Percentiles rank a stretch among this genome's conserved stretches.
These are phyloP conservation scores for Aplochiton taeniatus DNA, from an alignment of 2,797 vertebrate species.

Conservation along the genomic window DNA sequence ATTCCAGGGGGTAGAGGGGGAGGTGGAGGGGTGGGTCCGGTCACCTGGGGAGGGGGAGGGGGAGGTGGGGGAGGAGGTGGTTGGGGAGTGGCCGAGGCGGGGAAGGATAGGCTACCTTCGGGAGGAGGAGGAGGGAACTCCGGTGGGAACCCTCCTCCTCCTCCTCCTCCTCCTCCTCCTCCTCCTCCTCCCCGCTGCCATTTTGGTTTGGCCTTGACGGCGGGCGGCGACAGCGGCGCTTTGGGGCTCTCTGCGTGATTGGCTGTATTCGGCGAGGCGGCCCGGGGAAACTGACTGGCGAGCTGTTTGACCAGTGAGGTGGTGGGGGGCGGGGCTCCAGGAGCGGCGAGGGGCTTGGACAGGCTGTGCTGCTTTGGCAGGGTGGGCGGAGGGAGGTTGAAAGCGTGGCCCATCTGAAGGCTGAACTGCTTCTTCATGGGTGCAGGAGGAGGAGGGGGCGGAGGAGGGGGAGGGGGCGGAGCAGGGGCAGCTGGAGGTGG, in stretches of 20 bases:
- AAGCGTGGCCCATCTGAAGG: slow-evolving; percentile 63
- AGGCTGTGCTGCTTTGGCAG: slow-evolving; percentile 90
- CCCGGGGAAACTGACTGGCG: slow-evolving; percentile 87
- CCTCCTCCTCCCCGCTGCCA: slow-evolving; percentile 84
- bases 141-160: slow-evolving; percentile 70
- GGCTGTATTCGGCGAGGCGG: slow-evolving; percentile 53
- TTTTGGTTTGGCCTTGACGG: slow-evolving; percentile 92
- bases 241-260: slow-evolving; percentile 72
- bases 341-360: slow-evolving; percentile 62
- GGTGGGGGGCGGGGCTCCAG: slow-evolving; percentile 66
- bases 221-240: slow-evolving; percentile 86
- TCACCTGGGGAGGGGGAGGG: slow-evolving; percentile 76
- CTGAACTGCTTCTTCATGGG: slow-evolving; percentile 81
- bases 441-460: slow-evolving; percentile 72
- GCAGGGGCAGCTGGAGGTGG: slow-evolving; percentile 46
- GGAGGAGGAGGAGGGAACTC: slow-evolving; percentile 91
- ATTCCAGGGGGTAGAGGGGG: slow-evolving; percentile 81
- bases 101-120: slow-evolving; percentile 81
- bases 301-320: slow-evolving; percentile 84
- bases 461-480: slow-evolving; percentile 54
- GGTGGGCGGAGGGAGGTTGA: slow-evolving; percentile 74
- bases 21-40: slow-evolving; percentile 61
- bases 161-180: slow-evolving; percentile 65
- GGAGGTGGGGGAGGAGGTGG: slow-evolving; percentile 57
- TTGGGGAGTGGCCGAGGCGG: slow-evolving; percentile 71